Evolutionary conservation across 1,140 invertebrate species (phyloP).

Genomic region (Platyura marginata): DNA sequence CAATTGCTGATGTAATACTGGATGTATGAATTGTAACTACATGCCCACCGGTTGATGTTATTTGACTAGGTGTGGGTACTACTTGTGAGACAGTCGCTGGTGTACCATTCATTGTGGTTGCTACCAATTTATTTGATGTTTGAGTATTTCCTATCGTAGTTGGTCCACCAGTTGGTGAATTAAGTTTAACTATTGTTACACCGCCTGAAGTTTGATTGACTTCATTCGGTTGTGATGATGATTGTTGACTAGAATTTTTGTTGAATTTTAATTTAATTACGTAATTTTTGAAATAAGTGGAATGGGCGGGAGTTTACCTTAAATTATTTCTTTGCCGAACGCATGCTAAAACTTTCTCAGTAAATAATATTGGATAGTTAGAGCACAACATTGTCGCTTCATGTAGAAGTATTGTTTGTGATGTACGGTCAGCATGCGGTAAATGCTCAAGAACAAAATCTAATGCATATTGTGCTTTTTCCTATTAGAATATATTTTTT

Average conservation of each 20-base stretch:
- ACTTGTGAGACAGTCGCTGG: constrained; percentile 5
- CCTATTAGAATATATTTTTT: constrained; percentile 27
- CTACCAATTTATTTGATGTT: constrained; percentile 1
- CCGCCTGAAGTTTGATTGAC: constrained; percentile 50
- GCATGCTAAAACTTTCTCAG: constrained; percentile 52
- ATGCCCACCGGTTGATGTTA: constrained; percentile 4
- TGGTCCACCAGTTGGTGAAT: constrained; percentile 22
- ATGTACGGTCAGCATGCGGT: constrained; percentile 43
- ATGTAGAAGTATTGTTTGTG: constrained; percentile 47
- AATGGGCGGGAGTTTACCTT: no score
- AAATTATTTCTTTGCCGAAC: constrained; percentile 43
- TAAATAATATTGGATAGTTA: constrained; percentile 54
- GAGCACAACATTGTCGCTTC: constrained; percentile 60
- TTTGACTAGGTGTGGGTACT: constrained; percentile 4
- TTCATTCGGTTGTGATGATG: constrained; percentile 16
- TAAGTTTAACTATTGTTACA: constrained; percentile 56
- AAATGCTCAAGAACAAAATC: constrained; percentile 61
- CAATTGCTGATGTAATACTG: constrained; percentile 2
- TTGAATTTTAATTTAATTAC: no score
- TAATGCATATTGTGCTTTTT: constrained; percentile 54
- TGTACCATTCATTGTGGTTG: constrained; percentile 1
- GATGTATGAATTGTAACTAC: constrained; percentile 5
- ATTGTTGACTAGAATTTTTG: constrained; percentile 4
- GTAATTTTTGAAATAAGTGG: no score
- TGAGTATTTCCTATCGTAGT: constrained; percentile 4